Percentiles rank a stretch among this genome's conserved stretches.
Conservation (phyloP, 2,888 invertebrate genomes). For the Pseudolycoriella hygida region DNA sequence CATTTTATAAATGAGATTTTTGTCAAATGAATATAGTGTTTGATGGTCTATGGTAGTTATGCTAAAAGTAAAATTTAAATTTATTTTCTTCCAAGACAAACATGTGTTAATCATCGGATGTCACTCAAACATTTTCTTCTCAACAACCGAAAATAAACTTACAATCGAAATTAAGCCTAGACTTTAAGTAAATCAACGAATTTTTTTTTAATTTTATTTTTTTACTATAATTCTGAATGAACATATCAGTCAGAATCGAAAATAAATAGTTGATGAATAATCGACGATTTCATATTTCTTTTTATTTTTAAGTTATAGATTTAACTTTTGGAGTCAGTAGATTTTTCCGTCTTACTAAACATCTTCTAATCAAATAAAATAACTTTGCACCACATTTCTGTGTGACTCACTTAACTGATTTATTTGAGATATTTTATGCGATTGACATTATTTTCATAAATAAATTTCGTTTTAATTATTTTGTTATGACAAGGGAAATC, state of each 20-base stretch:
- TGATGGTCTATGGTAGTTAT: neutral
- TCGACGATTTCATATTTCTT: neutral
- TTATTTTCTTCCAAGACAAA: constrained; percentile 12
- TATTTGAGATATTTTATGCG: too few species aligned
- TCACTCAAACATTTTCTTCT: constrained; percentile 15
- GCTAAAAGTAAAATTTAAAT: constrained; percentile 5
- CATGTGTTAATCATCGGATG: constrained; percentile 20
- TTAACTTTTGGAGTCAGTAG: too few species aligned
- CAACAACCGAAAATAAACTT: constrained; percentile 5
- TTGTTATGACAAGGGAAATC: too few species aligned
- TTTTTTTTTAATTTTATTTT: too few species aligned
- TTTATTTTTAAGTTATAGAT: neutral
- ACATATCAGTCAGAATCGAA: neutral
- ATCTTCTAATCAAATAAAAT: too few species aligned
- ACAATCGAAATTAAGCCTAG: constrained; percentile 3
- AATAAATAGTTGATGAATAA: neutral
- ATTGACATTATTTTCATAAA: too few species aligned
- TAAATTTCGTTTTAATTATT: too few species aligned
- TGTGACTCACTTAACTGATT: too few species aligned
- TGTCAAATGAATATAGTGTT: constrained; percentile 5
- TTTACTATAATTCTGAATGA: neutral
- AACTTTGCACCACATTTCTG: too few species aligned
- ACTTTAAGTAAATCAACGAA: neutral
- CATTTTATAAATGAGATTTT: constrained; percentile 6
- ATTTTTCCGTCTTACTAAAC: too few species aligned